Conservation (phyloP, 2,888 invertebrate genomes). For the Ceriagrion tenellum region DNA sequence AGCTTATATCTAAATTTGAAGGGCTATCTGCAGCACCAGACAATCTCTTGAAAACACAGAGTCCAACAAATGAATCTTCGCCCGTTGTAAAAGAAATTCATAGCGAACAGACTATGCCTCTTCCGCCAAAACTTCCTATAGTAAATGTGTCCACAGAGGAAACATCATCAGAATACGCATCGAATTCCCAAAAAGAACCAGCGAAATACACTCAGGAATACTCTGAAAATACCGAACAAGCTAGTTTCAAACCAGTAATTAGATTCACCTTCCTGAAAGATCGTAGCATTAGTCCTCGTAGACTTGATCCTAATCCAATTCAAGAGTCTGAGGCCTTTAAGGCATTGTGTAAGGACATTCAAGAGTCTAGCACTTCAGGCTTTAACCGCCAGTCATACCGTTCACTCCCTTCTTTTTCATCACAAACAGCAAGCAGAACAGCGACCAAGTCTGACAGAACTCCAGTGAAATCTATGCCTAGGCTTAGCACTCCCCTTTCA, state of each 20-base stretch:
- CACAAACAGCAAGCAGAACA: not conserved
- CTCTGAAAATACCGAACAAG: not conserved
- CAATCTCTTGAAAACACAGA: not conserved
- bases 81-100: not conserved
- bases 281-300: slow-evolving; percentile 58
- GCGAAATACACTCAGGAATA: not conserved
- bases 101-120: not conserved
- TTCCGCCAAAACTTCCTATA: not conserved
- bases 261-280: slow-evolving; percentile 65
- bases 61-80: not conserved
- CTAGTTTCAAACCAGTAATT: slow-evolving; percentile 58
- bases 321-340: slow-evolving; percentile 67
- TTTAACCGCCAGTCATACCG: slow-evolving; percentile 54
- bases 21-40: slow-evolving; percentile 39
- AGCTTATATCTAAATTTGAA: slow-evolving; percentile 68
- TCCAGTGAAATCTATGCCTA: slow-evolving; percentile 11
- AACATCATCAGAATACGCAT: not conserved
- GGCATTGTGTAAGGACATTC: slow-evolving; percentile 48
- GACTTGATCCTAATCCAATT: slow-evolving; percentile 65
- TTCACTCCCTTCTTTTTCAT: slow-evolving; percentile 49
- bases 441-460: not conserved
- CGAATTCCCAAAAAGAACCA: not conserved
- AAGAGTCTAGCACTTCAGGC: slow-evolving; percentile 51
- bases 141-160: slow-evolving; percentile 22
- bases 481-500: not conserved